These are phyloP conservation scores for Pampus argenteus DNA, from an alignment of 2,797 vertebrate genomes.

Conservation along the genomic window DNA sequence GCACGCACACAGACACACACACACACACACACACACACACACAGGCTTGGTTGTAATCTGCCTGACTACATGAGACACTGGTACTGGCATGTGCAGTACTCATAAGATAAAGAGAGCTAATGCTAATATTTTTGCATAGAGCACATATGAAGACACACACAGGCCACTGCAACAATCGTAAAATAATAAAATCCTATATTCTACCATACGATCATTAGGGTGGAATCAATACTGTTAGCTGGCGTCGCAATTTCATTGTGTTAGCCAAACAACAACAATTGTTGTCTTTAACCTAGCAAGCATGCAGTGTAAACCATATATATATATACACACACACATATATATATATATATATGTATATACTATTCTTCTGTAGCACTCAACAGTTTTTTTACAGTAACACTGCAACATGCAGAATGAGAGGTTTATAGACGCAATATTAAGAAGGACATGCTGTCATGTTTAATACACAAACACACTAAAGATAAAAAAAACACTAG, in stretches of 20 bases:
- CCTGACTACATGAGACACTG: conserved; percentile 29
- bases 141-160: conserved; percentile 4
- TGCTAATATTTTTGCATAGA: conserved; percentile 25
- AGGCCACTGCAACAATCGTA: not conserved
- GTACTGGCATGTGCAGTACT: conserved; percentile 39
- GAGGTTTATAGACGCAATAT: not conserved
- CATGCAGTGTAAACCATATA: too few species aligned
- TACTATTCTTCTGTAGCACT: not conserved
- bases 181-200: conserved; percentile 6
- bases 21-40: conserved; percentile 12
- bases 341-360: too few species aligned
- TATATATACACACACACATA: too few species aligned
- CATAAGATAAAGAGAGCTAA: conserved; percentile 13
- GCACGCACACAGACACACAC: conserved; percentile 24
- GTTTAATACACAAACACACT: not conserved
- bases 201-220: not conserved
- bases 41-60: conserved; percentile 7
- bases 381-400: not conserved
- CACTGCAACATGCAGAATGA: not conserved
- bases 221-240: not conserved
- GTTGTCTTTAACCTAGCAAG: not conserved
- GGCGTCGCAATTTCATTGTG: too few species aligned
- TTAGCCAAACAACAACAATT: not conserved
- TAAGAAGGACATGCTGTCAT: conserved; percentile 16
- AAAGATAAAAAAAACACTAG: not conserved